Evolutionary conservation across 2,113 vertebrate species (phyloP), one percentile per base, ranked within the genome.

Genomic region (Rallus limicola): DNA sequence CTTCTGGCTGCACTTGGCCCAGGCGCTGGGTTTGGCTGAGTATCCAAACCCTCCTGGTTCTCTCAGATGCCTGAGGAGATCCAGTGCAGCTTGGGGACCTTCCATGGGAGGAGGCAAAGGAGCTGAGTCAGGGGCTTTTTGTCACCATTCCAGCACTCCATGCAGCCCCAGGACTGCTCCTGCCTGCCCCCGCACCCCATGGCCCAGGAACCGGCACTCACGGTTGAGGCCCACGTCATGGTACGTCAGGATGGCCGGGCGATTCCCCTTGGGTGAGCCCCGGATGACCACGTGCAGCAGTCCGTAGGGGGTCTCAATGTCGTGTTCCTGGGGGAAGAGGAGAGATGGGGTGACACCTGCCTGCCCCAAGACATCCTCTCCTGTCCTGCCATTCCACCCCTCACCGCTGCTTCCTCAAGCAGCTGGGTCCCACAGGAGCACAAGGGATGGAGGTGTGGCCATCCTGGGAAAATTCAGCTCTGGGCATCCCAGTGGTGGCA

Each of bases 151-250:
- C 33, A 11, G 40, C 53, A 63, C 6, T 10, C n/a, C 6, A 0
- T 6, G 58, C 52, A 90, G 31, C 44, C 74, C 65, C 7, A 4
- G 21, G 78, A 36, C 59, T 4, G 1, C 26, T 69, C 77, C 67
- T 4, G 3, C 19, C 68, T 36, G 87, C n/a, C 68, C 42, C 62
- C 67, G 58, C 13, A 1, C 12, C 82, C 90, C 48, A 3, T 1
- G 16, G 59, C 62, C 79, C 63, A 13, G 77, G 28, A 10, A 55
- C 33, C 76, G 89, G 52, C 52, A 99, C 99, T 99, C 98, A 99
- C 99, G 98, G 97, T 99, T 99, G 94, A 99, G 99, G 55, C 99
- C 99, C 92, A 99, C 99, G 6, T 99, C 99, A 1, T 99, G 99
- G 98, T 99, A 99, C 48, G 99, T 99, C 95, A 99, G 98, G 96